phyloP scores from a whole-genome alignment of 92 coral and sea anemone genomes.

The Pocillopora grandis region DNA sequence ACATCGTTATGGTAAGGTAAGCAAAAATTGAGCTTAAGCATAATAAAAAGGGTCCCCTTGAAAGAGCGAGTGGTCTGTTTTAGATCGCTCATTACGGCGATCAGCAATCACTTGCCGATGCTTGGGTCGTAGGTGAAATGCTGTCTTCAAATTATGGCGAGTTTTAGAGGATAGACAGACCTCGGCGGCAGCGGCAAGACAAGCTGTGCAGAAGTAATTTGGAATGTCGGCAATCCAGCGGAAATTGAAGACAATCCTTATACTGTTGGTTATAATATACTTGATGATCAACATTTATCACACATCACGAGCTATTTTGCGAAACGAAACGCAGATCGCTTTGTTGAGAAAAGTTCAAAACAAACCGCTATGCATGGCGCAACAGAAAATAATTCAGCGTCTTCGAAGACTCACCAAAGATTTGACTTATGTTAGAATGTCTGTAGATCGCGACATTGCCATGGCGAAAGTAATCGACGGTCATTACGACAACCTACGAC shows the following conservation, averaged over 20 bases:
- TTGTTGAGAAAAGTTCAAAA: conserved; percentile 35
- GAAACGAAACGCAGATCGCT: conserved; percentile 34
- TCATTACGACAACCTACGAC: conserved; percentile 77
- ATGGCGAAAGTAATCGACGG: conserved; percentile 69
- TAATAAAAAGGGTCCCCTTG: too few relatives aligned
- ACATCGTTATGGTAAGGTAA: too few relatives aligned
- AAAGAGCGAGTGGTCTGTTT: too few relatives aligned
- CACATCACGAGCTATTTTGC: conserved; percentile 44
- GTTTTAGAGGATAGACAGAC: conserved; percentile 4
- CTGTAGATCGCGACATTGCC: conserved; percentile 60
- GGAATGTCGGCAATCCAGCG: conserved; percentile 58
- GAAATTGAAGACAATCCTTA: conserved; percentile 50
- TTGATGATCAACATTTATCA: conserved; percentile 52
- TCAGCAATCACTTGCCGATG: not conserved
- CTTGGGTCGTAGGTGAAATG: not conserved
- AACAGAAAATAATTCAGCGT: conserved; percentile 44
- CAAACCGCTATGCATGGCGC: conserved; percentile 72
- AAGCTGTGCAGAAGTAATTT: not conserved
- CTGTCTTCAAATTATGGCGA: conserved; percentile 28
- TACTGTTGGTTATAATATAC: conserved; percentile 42
- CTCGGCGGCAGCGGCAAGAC: not conserved
- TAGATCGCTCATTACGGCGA: not conserved
- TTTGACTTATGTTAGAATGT: conserved; percentile 64
- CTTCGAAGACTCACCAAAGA: conserved; percentile 60
- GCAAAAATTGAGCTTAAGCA: too few relatives aligned